Conservation (phyloP, 2,113 vertebrate genomes). For the Ginglymostoma cirratum region DNA sequence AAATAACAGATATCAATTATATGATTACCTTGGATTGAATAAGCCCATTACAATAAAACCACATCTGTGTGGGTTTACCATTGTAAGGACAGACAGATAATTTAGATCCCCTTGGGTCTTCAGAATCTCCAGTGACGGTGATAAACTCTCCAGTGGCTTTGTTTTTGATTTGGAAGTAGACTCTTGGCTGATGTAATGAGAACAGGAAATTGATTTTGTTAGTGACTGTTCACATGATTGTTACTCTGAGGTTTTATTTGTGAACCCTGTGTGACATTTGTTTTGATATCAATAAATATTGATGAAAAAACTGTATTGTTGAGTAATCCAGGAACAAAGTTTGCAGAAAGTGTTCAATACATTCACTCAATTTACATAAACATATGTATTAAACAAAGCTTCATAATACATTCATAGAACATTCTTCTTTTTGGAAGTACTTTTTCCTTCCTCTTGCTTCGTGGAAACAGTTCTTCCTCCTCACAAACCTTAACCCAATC, state of each 20-base stretch:
- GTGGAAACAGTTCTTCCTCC: neutral
- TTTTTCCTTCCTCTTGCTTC: neutral
- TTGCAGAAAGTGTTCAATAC: neutral
- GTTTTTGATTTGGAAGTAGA: slow-evolving; percentile 64
- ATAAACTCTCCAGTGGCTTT: slow-evolving; percentile 57
- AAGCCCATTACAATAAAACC: slow-evolving; percentile 64
- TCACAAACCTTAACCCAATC: too few relatives aligned
- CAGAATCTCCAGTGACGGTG: slow-evolving; percentile 50
- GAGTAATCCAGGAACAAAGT: neutral
- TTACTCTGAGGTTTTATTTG: neutral
- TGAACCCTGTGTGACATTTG: neutral
- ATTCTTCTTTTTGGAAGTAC: neutral
- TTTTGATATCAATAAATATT: neutral
- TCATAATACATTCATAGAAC: neutral
- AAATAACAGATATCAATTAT: neutral
- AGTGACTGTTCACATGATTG: neutral
- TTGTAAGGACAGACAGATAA: slow-evolving; percentile 51
- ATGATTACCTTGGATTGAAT: slow-evolving; percentile 66
- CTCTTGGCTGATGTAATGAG: slow-evolving; percentile 54
- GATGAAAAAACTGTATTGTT: neutral
- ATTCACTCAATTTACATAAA: neutral
- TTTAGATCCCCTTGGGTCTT: slow-evolving; percentile 51
- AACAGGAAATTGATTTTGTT: neutral
- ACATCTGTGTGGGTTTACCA: slow-evolving; percentile 59
- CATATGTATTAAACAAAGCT: neutral